These are phyloP conservation scores for Margaritifera margaritifera DNA, from an alignment of 2,888 invertebrate genomes.

Conservation along the genomic window DNA sequence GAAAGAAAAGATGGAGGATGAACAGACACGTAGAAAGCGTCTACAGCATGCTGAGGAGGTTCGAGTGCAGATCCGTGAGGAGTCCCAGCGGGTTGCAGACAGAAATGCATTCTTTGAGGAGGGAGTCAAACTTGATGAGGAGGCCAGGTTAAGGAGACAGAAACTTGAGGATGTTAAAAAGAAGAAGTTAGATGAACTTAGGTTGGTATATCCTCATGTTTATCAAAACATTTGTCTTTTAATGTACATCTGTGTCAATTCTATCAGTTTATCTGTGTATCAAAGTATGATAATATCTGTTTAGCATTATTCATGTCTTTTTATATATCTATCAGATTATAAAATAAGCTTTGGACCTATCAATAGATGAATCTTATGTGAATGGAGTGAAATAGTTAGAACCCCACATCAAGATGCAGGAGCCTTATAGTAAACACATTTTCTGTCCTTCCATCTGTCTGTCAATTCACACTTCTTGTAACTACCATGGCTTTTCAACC, in stretches of 20 bases:
- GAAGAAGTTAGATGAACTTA: constrained; percentile 71
- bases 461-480: too few relatives aligned
- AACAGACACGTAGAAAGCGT: constrained; percentile 50
- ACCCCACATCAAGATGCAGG: too few relatives aligned
- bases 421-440: too few relatives aligned
- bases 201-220: constrained; percentile 49
- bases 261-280: constrained; percentile 4
- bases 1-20: constrained; percentile 68
- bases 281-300: too few relatives aligned
- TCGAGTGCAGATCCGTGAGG: constrained; percentile 69
- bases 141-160: constrained; percentile 64
- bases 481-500: too few relatives aligned
- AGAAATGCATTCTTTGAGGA: constrained; percentile 73
- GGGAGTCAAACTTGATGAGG: constrained; percentile 71
- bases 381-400: too few relatives aligned
- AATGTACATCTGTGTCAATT: not conserved
- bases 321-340: too few relatives aligned
- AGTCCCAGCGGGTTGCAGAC: constrained; percentile 66
- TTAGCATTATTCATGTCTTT: too few relatives aligned
- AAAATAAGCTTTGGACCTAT: too few relatives aligned
- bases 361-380: too few relatives aligned
- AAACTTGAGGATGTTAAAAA: constrained; percentile 71
- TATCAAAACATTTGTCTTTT: not conserved
- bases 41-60: constrained; percentile 66
- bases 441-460: too few relatives aligned